Base-by-base conservation (phyloP, 1,140 invertebrate genomes). In the Calliphora vicina region DNA sequence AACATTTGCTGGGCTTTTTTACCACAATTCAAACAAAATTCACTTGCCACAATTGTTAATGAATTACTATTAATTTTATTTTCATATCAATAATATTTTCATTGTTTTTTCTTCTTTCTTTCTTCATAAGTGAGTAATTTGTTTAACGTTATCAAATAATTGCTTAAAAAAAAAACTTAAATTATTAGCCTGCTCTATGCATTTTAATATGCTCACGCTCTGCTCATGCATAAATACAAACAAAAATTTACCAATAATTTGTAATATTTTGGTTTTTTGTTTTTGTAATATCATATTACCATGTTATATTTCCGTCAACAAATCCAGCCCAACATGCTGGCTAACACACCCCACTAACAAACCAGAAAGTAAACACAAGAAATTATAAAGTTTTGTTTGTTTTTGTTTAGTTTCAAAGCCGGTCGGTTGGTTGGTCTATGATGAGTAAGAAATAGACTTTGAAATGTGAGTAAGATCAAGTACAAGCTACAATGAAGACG, bases 261-360 rank as follows among this genome's bases (percentile, higher is more conserved):
- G 12, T 57, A n/a, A 57, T 57, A n/a, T 57, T 57, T 57, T 43
- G 42, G 5, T 43, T 13, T 17, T 57, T 57, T 57, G 50, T 57
- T 57, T 57, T 57, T 57, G 50, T 57, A 57, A 57, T 57, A 57
- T n/a, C n/a, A 57, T 57, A 57, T 57, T 57, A 57, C 50, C 50
- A 57, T 57, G 50, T n/a, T 57, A 57, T 57, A 57, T 57, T 57
- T 57, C 50, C 50, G 50, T 57, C 50, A 57, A 57, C 50, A 57
- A 57, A 57, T 57, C 2, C 50, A 15, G 13, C 50, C 50, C 50
- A 57, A 57, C 9, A 43, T 12, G 15, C 1, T 57, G 15, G 15
- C 6, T 57, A 57, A 17, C 5, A 57, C 1, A 57, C 15, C n/a
- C n/a, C n/a, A n/a, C 1, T 2, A 57, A 57, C 1, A 57, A 57